Base-by-base conservation (phyloP, 2,113 vertebrate species). In the Hypanus sabinus region DNA sequence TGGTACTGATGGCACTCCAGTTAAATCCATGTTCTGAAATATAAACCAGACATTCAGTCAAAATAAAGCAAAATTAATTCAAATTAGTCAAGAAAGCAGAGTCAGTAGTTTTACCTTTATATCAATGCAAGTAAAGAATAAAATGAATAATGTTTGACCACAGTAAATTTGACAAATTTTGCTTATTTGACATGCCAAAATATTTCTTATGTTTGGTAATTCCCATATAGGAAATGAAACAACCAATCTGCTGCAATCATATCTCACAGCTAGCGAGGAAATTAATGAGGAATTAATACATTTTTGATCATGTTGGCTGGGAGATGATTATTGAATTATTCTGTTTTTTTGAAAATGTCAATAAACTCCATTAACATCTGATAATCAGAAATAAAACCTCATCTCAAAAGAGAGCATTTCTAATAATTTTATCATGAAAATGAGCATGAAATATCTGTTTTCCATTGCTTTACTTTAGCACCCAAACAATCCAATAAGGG, bases 1-100 rank as follows among this genome's bases (percentile, higher is more conserved):
- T 0, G 99, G 98, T 94, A 99, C 98, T 0, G 98, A 99, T 0
- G 98, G 98, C 93, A 98, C 96, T 94, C 98, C 97, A 30, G 97
- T 96, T 73, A 97, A 97, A 96, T 98, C 98, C 98, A 99, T 98
- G 94, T 97, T 97, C 99, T 99, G 95, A 8, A 94, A 14, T 94
- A 80, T 76, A 30, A 79, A 22, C 10, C 12, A 94, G 22, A 73
- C 18, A 24, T 73, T 70, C 68, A 70, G 68, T 70, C 18, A 70
- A 70, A 70, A 11, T 16, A 70, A 70, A 11, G 12, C 94, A 94
- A 55, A 75, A 5, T 11, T 16, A 77, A 62, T 20, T 94, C 71
- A 79, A 75, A 75, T 75, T 46, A 16, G 55, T 76, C 11, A 16
- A 36, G 57, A 3, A 94, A 55, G 30, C 36, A 38, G 16, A 65